phyloP scores from a whole-genome alignment of 30 jellyfish, hydroid and myxozoan genomes.

The Turritopsis dohrnii region DNA sequence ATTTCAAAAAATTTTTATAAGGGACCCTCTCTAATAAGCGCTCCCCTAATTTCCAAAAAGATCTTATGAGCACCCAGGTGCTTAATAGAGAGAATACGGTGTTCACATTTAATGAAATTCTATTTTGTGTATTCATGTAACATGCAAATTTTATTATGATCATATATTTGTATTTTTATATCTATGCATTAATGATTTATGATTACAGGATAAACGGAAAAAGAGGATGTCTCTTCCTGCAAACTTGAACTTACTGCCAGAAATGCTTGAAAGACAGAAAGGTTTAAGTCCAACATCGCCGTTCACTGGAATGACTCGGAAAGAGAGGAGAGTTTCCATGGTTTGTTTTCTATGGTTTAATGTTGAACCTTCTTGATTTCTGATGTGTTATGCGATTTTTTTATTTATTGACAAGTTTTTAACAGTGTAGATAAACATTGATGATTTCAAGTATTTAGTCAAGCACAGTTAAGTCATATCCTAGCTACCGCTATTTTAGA shows the following conservation, averaged over 20 bases:
- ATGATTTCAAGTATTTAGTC: not conserved
- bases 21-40: no score
- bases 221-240: constrained; percentile 99
- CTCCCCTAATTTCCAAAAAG: no score
- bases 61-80: no score
- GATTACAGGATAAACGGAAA: constrained; percentile 71
- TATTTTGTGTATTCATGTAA: no score
- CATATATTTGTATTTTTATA: no score
- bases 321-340: constrained; percentile 89
- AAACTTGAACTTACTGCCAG: constrained; percentile 81
- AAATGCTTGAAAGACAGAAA: constrained; percentile 39
- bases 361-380: not conserved
- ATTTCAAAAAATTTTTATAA: no score
- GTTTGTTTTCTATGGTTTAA: constrained; percentile 34
- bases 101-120: no score
- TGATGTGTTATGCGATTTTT: not conserved
- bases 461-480: not conserved
- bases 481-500: not conserved
- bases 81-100: no score
- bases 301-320: constrained; percentile 51
- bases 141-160: no score
- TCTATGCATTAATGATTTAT: not conserved
- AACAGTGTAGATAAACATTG: not conserved
- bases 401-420: not conserved
- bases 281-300: constrained; percentile 63